Conservation (phyloP, 1,140 invertebrate species). For the Eriosoma lanigerum region DNA sequence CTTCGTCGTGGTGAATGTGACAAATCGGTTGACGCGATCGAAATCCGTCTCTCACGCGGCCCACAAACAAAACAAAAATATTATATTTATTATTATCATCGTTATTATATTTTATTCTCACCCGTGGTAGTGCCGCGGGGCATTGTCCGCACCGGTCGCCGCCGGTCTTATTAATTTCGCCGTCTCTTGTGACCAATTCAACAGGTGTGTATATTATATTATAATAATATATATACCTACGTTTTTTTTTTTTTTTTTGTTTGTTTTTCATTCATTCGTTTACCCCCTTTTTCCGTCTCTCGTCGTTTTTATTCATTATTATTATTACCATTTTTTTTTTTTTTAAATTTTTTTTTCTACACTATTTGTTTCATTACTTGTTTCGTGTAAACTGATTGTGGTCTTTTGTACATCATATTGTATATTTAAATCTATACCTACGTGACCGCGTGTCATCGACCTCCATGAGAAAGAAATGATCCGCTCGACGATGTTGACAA, state of each 20-base stretch:
- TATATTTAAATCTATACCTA: no score
- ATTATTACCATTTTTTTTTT: no score
- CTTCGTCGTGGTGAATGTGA: conserved; percentile 27
- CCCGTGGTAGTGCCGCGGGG: conserved; percentile 29
- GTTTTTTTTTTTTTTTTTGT: background rate
- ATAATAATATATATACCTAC: no score
- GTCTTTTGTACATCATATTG: conserved; percentile 15
- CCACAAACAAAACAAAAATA: background rate
- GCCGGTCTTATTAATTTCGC: conserved; percentile 48
- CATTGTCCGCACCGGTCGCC: conserved; percentile 30
- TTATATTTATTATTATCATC: no score
- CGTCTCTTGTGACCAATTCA: conserved; percentile 49
- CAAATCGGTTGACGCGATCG: conserved; percentile 48
- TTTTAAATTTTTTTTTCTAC: no score
- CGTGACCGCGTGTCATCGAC: conserved; percentile 36
- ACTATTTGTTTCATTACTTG: conserved; percentile 44
- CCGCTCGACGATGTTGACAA: conserved; percentile 3
- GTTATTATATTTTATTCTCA: conserved; percentile 3
- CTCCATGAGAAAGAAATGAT: conserved; percentile 40
- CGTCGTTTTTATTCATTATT: background rate
- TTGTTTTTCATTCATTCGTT: conserved; percentile 33
- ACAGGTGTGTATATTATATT: conserved; percentile 22
- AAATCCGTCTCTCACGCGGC: conserved; percentile 50
- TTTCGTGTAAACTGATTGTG: conserved; percentile 25
- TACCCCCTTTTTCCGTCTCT: conserved; percentile 24